phyloP scores from a whole-genome alignment of 2,113 vertebrate genomes.

The Pollimyrus isidori region DNA sequence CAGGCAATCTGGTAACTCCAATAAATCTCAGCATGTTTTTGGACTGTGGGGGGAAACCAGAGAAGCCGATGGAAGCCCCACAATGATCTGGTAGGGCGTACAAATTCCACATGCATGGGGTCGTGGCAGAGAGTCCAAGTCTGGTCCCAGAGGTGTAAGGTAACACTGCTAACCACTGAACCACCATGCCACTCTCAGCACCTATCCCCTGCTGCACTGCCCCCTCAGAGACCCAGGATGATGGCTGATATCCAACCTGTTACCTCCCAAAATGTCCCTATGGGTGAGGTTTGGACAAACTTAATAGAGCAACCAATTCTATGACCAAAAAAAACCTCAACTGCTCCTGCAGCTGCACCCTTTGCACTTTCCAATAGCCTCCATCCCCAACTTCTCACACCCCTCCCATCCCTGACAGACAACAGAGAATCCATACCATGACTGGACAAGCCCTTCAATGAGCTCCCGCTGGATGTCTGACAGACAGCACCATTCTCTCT shows the following conservation, averaged over 20 bases:
- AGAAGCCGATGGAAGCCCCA: not conserved
- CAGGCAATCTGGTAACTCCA: not conserved
- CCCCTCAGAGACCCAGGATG: conserved; percentile 30
- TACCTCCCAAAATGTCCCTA: not conserved
- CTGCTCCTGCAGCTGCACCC: conserved; percentile 30
- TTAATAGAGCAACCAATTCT: conserved; percentile 20
- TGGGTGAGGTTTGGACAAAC: conserved; percentile 10
- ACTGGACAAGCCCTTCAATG: not conserved
- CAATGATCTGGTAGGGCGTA: not conserved
- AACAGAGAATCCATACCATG: not conserved
- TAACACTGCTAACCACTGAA: not conserved
- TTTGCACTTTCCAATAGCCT: conserved; percentile 12
- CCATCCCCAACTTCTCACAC: not conserved
- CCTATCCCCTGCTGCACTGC: conserved; percentile 29
- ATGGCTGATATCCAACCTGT: conserved; percentile 19
- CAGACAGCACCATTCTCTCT: not conserved
- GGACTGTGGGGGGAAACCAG: not conserved
- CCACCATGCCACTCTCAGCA: not conserved
- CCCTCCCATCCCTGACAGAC: not conserved
- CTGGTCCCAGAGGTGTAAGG: not conserved
- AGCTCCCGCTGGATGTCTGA: conserved; percentile 2
- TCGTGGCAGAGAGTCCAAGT: not conserved
- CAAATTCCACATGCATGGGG: not conserved
- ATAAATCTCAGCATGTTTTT: not conserved
- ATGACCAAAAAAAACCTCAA: conserved; percentile 24